A percentile compares a stretch with the other conserved stretches of the same genome.
phyloP scores from a whole-genome alignment of 2,888 invertebrate genomes.

The Chironomus tentans region DNA sequence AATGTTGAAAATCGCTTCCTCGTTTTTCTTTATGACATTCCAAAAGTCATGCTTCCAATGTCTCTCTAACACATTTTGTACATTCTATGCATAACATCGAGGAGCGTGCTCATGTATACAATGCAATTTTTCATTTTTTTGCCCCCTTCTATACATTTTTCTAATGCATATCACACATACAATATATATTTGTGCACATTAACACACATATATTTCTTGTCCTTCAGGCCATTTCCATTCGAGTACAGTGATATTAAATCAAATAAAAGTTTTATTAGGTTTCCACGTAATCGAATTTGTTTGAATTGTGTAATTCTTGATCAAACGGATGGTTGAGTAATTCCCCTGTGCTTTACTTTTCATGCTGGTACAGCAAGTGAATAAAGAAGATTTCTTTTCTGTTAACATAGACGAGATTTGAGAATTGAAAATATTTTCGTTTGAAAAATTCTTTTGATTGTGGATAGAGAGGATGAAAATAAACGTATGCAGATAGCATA shows the following conservation, averaged over 20 bases:
- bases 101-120: background rate
- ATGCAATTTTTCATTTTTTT: slow-evolving; percentile 1
- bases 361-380: too few relatives aligned
- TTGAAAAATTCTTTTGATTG: too few relatives aligned
- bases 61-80: background rate
- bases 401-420: too few relatives aligned
- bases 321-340: slow-evolving; percentile 6
- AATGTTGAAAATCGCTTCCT: background rate
- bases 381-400: too few relatives aligned
- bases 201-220: background rate
- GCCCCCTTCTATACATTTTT: background rate
- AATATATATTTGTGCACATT: background rate
- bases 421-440: too few relatives aligned
- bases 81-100: background rate
- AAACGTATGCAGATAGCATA: too few relatives aligned
- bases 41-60: background rate
- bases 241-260: slow-evolving; percentile 16
- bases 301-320: slow-evolving; percentile 16
- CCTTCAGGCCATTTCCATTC: slow-evolving; percentile 8
- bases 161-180: background rate
- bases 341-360: too few relatives aligned
- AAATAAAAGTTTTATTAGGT: slow-evolving; percentile 18
- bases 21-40: background rate
- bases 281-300: slow-evolving; percentile 9
- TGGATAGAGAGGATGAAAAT: too few relatives aligned